Evolutionary conservation across 1,140 invertebrate genomes (phyloP).

Genomic region (Papilio polyxenes): DNA sequence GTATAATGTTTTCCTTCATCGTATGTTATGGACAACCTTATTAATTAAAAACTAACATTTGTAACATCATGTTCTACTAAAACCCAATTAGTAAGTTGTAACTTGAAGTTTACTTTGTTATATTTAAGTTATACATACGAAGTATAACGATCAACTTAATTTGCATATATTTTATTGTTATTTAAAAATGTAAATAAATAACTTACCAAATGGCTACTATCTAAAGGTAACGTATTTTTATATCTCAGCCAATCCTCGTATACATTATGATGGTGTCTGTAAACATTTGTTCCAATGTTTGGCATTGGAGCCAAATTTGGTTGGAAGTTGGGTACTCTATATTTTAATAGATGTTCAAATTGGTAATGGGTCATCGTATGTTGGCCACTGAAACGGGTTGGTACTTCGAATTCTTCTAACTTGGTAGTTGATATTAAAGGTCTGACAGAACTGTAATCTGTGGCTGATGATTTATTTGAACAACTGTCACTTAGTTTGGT

Average conservation of each 20-base stretch:
- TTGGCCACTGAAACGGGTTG: slow-evolving; percentile 58
- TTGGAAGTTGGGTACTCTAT: slow-evolving; percentile 56
- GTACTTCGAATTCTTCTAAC: slow-evolving; percentile 65
- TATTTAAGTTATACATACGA: background rate
- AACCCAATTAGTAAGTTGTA: background rate
- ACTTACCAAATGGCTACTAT: slow-evolving; percentile 73
- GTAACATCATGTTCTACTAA: background rate
- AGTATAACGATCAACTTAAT: no score
- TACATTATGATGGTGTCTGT: slow-evolving; percentile 68
- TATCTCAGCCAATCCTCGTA: slow-evolving; percentile 77
- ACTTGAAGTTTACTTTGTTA: background rate
- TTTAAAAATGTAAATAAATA: background rate
- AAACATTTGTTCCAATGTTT: slow-evolving; percentile 65
- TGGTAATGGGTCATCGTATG: slow-evolving; percentile 65
- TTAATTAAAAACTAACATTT: background rate
- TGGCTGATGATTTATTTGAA: slow-evolving; percentile 71
- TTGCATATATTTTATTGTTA: no score
- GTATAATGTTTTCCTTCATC: no score
- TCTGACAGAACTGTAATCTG: slow-evolving; percentile 69
- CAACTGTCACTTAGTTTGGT: slow-evolving; percentile 71
- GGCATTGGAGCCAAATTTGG: slow-evolving; percentile 58
- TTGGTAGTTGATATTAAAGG: slow-evolving; percentile 65
- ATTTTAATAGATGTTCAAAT: slow-evolving; percentile 66
- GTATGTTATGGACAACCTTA: no score
- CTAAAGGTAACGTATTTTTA: slow-evolving; percentile 73